Conservation (phyloP, 1,140 invertebrate genomes). For the Saccostrea echinata region DNA sequence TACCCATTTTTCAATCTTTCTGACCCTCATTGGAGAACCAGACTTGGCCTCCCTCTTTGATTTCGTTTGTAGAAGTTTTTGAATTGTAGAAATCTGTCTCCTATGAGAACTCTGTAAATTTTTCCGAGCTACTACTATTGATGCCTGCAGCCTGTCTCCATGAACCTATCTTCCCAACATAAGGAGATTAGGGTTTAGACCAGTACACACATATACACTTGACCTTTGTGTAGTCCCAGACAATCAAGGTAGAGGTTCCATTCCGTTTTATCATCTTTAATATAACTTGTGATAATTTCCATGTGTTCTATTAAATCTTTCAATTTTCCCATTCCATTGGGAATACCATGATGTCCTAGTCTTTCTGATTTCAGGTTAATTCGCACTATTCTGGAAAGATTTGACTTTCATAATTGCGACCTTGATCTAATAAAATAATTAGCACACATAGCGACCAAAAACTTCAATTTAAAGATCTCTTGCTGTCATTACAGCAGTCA, state of each 20-base stretch:
- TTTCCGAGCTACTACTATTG: no score
- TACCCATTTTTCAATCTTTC: no score
- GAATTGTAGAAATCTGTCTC: no score
- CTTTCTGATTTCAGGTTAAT: constrained; percentile 50
- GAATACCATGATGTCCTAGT: constrained; percentile 55
- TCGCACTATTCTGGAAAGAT: constrained; percentile 54
- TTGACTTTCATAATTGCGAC: constrained; percentile 56
- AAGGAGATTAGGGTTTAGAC: constrained; percentile 57
- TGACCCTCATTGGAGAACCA: no score
- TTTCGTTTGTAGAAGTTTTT: no score
- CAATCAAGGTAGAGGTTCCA: constrained; percentile 60
- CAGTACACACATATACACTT: constrained; percentile 48
- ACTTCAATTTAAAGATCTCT: constrained; percentile 61
- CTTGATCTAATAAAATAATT: constrained; percentile 57
- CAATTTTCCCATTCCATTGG: constrained; percentile 62
- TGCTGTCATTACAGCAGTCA: constrained; percentile 63
- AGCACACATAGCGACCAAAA: constrained; percentile 62
- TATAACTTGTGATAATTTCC: constrained; percentile 66
- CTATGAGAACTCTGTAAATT: no score
- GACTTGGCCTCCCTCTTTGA: no score
- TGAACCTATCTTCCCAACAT: constrained; percentile 61
- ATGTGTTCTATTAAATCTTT: constrained; percentile 69
- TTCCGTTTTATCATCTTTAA: constrained; percentile 49
- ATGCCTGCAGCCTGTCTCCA: no score
- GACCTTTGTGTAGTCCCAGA: constrained; percentile 47